These are phyloP conservation scores for Colinus virginianus DNA, from an alignment of 2,113 vertebrate genomes.

Conservation along the genomic window DNA sequence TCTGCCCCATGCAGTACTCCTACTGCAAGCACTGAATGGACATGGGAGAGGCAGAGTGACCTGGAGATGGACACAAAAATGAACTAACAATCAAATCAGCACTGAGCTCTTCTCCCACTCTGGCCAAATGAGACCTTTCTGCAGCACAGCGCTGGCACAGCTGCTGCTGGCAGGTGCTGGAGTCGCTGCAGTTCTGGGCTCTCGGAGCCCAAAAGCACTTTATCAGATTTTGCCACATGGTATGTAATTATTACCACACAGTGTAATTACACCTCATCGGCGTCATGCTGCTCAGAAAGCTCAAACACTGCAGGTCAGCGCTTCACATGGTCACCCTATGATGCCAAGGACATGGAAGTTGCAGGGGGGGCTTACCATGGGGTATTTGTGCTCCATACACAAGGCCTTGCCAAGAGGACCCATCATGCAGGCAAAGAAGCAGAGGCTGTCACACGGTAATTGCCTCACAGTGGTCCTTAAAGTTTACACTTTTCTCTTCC, in stretches of 20 bases:
- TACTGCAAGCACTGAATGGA: neutral
- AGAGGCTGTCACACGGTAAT: rapidly evolving
- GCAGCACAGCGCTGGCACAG: neutral
- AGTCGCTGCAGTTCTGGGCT: neutral
- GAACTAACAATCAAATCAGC: too few species aligned
- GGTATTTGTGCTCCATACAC: rapidly evolving
- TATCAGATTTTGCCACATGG: rapidly evolving
- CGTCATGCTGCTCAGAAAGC: rapidly evolving
- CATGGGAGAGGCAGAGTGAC: neutral
- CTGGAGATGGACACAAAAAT: neutral
- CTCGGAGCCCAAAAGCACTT: neutral
- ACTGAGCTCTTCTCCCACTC: neutral
- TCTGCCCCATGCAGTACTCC: neutral
- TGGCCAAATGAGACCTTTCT: neutral
- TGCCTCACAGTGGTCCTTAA: neutral
- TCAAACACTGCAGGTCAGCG: rapidly evolving
- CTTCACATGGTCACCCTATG: rapidly evolving
- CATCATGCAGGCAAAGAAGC: neutral
- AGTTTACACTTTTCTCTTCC: neutral
- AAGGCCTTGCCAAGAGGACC: rapidly evolving
- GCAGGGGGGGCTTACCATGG: rapidly evolving
- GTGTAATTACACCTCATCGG: rapidly evolving
- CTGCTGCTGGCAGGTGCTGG: neutral
- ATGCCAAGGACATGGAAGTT: rapidly evolving
- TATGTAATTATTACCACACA: rapidly evolving